Evolutionary conservation across 2,113 vertebrate species (phyloP).

Genomic region (Pelecanus crispus): DNA sequence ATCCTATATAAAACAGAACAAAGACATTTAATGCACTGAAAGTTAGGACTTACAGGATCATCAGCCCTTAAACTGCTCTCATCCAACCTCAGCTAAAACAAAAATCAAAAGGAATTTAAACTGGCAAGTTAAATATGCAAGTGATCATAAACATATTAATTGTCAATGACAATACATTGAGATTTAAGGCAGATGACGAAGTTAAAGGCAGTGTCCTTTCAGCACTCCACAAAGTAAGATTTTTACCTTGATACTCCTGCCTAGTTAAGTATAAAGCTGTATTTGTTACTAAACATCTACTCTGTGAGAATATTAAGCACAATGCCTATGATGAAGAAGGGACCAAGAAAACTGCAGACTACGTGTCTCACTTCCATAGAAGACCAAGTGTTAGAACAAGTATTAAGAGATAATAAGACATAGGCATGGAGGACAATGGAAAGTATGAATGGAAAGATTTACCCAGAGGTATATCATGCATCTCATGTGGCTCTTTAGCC

Average conservation of each 20-base stretch:
- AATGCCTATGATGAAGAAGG: background rate
- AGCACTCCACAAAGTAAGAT: background rate
- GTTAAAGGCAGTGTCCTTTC: background rate
- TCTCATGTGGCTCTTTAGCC: background rate
- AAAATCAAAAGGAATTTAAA: background rate
- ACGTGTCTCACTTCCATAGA: rapidly evolving
- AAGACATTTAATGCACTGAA: background rate
- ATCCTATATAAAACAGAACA: slow-evolving; percentile 70
- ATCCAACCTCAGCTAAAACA: background rate
- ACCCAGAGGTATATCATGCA: background rate
- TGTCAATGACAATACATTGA: background rate
- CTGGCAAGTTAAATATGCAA: background rate
- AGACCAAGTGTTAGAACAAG: background rate
- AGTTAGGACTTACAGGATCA: background rate
- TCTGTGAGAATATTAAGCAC: background rate
- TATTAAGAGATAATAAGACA: background rate
- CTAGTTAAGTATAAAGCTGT: background rate
- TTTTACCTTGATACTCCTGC: background rate
- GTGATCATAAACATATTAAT: background rate
- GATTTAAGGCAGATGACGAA: background rate
- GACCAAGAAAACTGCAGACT: background rate
- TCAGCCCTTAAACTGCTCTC: background rate
- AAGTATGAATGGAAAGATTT: background rate
- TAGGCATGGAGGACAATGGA: background rate
- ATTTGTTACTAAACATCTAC: background rate